Conservation (phyloP, 2,888 invertebrate species). For the Parthenolecanium corni region DNA sequence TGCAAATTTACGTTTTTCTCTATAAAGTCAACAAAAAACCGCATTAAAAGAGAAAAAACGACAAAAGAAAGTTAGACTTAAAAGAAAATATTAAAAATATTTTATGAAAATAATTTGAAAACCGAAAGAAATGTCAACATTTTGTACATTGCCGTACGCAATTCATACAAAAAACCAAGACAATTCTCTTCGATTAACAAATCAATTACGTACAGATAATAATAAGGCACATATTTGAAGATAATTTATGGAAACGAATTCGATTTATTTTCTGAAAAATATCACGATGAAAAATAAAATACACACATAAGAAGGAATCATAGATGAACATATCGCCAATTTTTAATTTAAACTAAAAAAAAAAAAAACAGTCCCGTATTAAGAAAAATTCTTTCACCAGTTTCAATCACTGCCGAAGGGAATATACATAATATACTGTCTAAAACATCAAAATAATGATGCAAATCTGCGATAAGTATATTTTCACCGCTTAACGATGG, state of each 20-base stretch:
- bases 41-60: too few relatives aligned
- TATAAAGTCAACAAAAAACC: not conserved
- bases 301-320: not conserved
- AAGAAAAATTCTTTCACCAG: too few relatives aligned
- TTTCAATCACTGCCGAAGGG: too few relatives aligned
- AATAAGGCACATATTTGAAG: constrained; percentile 14
- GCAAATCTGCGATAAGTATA: too few relatives aligned
- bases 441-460: too few relatives aligned
- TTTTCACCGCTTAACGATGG: too few relatives aligned
- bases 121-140: too few relatives aligned
- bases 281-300: not conserved
- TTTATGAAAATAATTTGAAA: too few relatives aligned
- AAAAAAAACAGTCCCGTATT: not conserved
- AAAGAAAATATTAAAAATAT: not conserved
- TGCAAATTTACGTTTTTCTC: not conserved
- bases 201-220: not conserved
- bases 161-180: too few relatives aligned
- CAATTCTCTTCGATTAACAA: not conserved
- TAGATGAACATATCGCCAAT: not conserved
- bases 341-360: not conserved
- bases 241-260: not conserved
- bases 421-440: too few relatives aligned
- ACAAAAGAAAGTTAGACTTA: not conserved
- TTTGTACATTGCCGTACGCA: too few relatives aligned
- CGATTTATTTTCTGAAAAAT: too few relatives aligned